phyloP scores from a whole-genome alignment of 2,113 vertebrate species.

The Maccullochella peelii region DNA sequence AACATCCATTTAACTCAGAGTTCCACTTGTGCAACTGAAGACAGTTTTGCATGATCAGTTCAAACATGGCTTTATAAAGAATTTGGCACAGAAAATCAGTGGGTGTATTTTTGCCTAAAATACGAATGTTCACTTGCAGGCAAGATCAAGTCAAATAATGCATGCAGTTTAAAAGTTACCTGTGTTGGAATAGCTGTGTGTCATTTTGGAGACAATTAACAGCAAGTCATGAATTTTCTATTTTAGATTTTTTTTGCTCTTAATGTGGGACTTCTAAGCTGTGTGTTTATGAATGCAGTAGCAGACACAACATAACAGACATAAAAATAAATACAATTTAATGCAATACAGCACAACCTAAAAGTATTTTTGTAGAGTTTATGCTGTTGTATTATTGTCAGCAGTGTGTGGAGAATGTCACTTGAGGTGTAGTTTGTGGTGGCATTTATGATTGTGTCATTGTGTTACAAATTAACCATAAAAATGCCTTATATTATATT shows the following conservation, averaged over 20 bases:
- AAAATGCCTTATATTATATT: not conserved
- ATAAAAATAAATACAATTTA: too few species aligned
- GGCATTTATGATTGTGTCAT: not conserved
- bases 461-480: not conserved
- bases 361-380: not conserved
- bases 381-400: not conserved
- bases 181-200: not conserved
- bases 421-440: not conserved
- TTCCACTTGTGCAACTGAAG: not conserved
- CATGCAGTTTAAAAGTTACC: not conserved
- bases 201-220: not conserved
- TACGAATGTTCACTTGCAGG: not conserved
- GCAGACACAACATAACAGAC: not conserved
- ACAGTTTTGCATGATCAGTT: constrained; percentile 27
- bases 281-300: not conserved
- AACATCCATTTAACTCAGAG: not conserved
- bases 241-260: not conserved
- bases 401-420: not conserved
- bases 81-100: not conserved
- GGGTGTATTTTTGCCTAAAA: not conserved
- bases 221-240: not conserved
- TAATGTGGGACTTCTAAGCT: not conserved
- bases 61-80: not conserved
- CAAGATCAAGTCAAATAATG: not conserved
- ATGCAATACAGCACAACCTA: too few species aligned